These are phyloP conservation scores for Madoqua kirkii DNA, from an alignment of 2,113 vertebrate genomes.

Conservation along the genomic window DNA sequence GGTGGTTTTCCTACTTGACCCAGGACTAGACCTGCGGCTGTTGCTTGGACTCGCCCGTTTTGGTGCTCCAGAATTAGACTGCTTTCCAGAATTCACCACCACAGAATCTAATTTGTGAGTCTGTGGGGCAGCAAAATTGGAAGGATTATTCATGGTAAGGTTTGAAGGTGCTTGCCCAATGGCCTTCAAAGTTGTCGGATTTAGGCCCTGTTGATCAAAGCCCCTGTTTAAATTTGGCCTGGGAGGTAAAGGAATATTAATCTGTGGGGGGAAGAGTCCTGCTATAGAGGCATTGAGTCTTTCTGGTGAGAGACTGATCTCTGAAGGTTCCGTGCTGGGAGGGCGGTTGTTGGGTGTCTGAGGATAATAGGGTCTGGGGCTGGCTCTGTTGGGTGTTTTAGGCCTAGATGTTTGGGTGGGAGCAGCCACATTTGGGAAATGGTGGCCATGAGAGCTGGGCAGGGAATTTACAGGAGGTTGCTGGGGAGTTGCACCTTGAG, in stretches of 20 bases:
- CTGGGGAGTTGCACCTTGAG: conserved; percentile 92
- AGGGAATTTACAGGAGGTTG: conserved; percentile 86
- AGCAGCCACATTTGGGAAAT: conserved; percentile 92
- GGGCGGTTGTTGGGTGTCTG: conserved; percentile 97
- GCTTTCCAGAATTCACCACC: conserved; percentile 90
- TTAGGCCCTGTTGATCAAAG: conserved; percentile 98
- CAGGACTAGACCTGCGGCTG: conserved; percentile 94
- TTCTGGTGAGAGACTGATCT: conserved; percentile 98
- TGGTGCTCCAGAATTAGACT: conserved; percentile 83
- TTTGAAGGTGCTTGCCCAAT: conserved; percentile 96
- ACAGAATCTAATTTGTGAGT: conserved; percentile 83
- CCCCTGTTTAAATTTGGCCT: conserved; percentile 92
- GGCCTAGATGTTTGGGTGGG: conserved; percentile 94
- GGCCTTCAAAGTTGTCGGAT: conserved; percentile 98
- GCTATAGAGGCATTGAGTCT: conserved; percentile 98
- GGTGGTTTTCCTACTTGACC: conserved; percentile 92
- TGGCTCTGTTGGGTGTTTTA: conserved; percentile 97
- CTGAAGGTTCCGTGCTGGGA: conserved; percentile 97
- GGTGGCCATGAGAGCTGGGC: conserved; percentile 86
- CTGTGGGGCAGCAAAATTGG: conserved; percentile 80
- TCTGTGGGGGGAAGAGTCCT: conserved; percentile 97
- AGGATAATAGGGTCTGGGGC: conserved; percentile 95
- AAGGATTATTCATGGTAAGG: conserved; percentile 81
- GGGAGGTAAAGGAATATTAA: conserved; percentile 98
- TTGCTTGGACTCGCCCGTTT: conserved; percentile 96